Evolutionary conservation across 2,888 invertebrate species (phyloP).

Genomic region (Vanessa cardui): DNA sequence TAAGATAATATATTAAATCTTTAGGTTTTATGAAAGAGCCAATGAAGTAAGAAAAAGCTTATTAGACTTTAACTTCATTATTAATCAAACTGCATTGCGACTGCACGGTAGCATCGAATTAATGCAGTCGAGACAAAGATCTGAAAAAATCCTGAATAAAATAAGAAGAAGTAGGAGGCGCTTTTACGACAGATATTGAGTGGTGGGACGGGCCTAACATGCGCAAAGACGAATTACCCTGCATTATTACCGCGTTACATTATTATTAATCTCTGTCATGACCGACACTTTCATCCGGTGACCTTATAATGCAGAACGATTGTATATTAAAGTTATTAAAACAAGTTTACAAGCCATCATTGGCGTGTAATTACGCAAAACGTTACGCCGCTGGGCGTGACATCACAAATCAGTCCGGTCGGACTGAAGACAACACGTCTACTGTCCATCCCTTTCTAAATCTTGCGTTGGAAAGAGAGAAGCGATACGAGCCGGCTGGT

Average conservation of each 20-base stretch:
- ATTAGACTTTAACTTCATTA: slow-evolving; percentile 57
- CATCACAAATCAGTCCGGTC: slow-evolving; percentile 81
- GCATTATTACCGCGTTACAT: slow-evolving; percentile 57
- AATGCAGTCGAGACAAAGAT: slow-evolving; percentile 74
- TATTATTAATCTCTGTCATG: slow-evolving; percentile 66
- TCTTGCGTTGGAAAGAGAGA: slow-evolving; percentile 52
- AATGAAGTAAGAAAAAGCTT: slow-evolving; percentile 28
- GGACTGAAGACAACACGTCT: slow-evolving; percentile 75
- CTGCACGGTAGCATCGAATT: slow-evolving; percentile 60
- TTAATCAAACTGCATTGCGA: slow-evolving; percentile 80
- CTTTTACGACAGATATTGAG: slow-evolving; percentile 81
- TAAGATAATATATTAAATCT: not conserved
- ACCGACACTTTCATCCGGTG: slow-evolving; percentile 70
- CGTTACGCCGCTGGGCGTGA: slow-evolving; percentile 83
- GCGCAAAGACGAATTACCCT: slow-evolving; percentile 76
- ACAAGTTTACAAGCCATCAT: slow-evolving; percentile 76
- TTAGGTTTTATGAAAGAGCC: slow-evolving; percentile 12
- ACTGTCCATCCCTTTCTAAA: slow-evolving; percentile 56
- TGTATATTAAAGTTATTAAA: slow-evolving; percentile 78
- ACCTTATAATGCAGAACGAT: slow-evolving; percentile 69
- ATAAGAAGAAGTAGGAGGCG: slow-evolving; percentile 81
- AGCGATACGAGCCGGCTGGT: slow-evolving; percentile 62
- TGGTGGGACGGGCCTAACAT: slow-evolving; percentile 81
- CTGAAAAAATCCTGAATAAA: slow-evolving; percentile 77
- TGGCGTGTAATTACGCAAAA: slow-evolving; percentile 80